Evolutionary conservation across 2,888 invertebrate species (phyloP).

Genomic region (Agrilus mali): DNA sequence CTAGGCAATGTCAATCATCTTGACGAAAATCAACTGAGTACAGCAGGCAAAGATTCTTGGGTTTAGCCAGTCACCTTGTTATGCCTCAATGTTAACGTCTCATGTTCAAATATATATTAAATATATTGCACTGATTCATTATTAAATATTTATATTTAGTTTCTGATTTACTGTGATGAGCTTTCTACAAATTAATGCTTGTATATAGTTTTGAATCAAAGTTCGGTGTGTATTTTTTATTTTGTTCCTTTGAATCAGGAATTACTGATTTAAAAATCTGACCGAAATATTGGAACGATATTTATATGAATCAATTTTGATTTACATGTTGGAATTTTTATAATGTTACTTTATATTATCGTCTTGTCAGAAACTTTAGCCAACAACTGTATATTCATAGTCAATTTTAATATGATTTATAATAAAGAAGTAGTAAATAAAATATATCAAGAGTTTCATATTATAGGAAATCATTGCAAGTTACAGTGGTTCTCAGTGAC

Average conservation of each 20-base stretch:
- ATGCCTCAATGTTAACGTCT: constrained; percentile 32
- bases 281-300: not conserved
- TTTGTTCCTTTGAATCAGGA: constrained; percentile 16
- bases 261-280: constrained; percentile 1
- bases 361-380: not conserved
- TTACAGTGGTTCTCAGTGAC: no score
- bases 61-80: constrained; percentile 26
- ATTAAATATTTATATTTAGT: constrained; percentile 23
- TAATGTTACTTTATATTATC: constrained; percentile 27
- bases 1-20: constrained; percentile 28
- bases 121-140: constrained; percentile 10
- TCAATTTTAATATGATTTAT: constrained; percentile 34
- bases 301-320: not conserved
- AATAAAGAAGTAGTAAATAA: constrained; percentile 31
- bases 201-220: constrained; percentile 32
- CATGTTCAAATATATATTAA: constrained; percentile 25
- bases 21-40: constrained; percentile 21
- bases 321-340: constrained; percentile 21
- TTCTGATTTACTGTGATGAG: constrained; percentile 37
- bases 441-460: not conserved
- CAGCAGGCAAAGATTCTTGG: constrained; percentile 35
- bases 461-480: no score
- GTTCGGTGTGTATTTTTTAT: constrained; percentile 24
- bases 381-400: constrained; percentile 15
- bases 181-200: constrained; percentile 32